Conservation (phyloP, 2,888 invertebrate genomes). For the Melipona bicolor region DNA sequence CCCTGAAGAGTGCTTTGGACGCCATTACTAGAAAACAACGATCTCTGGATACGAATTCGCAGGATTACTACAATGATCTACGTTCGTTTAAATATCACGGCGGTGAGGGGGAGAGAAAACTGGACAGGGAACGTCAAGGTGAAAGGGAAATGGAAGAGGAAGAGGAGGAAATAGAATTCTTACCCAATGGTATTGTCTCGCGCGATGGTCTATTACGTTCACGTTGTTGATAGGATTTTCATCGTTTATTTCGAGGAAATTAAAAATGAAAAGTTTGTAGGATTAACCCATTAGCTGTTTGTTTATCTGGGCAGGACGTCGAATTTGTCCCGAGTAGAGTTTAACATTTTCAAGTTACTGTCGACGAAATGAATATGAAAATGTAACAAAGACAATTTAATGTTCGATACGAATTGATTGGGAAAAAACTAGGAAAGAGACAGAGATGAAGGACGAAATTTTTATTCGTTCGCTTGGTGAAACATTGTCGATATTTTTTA, state of each 20-base stretch:
- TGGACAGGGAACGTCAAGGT: slow-evolving; percentile 68
- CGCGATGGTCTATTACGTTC: neutral
- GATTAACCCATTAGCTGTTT: no score
- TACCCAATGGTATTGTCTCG: slow-evolving; percentile 70
- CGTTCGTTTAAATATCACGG: slow-evolving; percentile 76
- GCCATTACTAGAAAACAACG: slow-evolving; percentile 84
- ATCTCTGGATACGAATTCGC: slow-evolving; percentile 74
- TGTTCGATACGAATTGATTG: no score
- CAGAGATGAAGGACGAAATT: no score
- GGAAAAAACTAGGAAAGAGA: no score
- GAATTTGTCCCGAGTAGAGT: no score
- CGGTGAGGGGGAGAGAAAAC: slow-evolving; percentile 68
- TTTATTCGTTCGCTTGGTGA: no score
- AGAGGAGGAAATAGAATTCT: slow-evolving; percentile 74
- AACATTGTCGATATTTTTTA: no score
- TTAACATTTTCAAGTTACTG: no score
- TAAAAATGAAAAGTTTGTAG: neutral
- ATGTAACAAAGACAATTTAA: no score
- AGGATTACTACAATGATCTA: slow-evolving; percentile 77
- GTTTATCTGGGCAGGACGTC: no score
- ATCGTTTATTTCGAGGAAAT: neutral
- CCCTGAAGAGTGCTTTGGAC: slow-evolving; percentile 84
- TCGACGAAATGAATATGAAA: no score
- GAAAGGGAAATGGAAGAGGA: slow-evolving; percentile 66
- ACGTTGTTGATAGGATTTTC: neutral